These are phyloP conservation scores for Cherax destructor DNA, from an alignment of 1,140 invertebrate species.

Conservation along the genomic window DNA sequence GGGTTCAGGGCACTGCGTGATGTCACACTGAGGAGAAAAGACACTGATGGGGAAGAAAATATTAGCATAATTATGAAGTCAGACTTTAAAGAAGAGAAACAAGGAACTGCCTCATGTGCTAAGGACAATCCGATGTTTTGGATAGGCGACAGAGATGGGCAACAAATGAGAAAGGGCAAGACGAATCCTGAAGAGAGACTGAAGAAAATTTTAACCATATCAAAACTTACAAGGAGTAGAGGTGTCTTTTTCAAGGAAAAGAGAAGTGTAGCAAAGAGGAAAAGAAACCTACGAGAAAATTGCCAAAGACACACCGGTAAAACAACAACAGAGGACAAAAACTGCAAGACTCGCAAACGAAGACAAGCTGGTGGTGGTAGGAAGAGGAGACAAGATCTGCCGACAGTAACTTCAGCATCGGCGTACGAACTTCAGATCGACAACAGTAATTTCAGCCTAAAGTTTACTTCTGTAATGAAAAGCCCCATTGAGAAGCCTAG, in stretches of 20 bases:
- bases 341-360: background rate
- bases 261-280: background rate
- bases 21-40: no score
- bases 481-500: no score
- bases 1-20: no score
- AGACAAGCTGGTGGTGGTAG: background rate
- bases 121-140: no score
- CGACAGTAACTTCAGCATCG: background rate
- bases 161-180: no score
- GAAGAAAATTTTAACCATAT: background rate
- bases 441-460: background rate
- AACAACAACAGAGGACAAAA: background rate
- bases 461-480: no score
- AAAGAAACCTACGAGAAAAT: background rate
- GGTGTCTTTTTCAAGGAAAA: background rate
- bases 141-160: no score
- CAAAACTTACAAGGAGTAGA: background rate
- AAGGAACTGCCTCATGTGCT: no score
- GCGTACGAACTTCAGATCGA: background rate
- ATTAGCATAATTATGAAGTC: no score
- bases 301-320: background rate
- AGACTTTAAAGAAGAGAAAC: no score
- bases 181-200: no score
- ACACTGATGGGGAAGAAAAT: no score
- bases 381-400: background rate